Evolutionary conservation across 1,140 invertebrate species (phyloP).

Genomic region (Metaphire vulgaris): DNA sequence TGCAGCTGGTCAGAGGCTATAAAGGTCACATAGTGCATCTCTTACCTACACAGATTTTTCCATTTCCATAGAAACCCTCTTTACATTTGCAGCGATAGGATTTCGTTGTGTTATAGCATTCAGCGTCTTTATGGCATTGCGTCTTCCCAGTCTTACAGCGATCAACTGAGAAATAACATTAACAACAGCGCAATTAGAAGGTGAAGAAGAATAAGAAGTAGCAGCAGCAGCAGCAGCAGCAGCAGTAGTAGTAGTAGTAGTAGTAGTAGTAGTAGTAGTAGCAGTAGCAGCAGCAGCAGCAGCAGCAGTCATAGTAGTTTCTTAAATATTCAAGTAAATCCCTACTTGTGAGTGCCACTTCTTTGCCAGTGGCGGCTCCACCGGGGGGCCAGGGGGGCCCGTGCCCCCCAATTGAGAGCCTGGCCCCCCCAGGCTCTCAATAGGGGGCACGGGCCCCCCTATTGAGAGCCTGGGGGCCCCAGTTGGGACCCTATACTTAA

Average conservation of each 20-base stretch:
- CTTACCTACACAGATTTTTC: constrained; percentile 57
- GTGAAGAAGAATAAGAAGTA: not conserved
- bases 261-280: not conserved
- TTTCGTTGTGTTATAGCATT: constrained; percentile 39
- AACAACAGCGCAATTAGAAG: not conserved
- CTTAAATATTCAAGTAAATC: not conserved
- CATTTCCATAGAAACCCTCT: constrained; percentile 62
- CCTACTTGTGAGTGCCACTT: no score
- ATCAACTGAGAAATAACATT: constrained; percentile 26
- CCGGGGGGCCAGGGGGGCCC: no score
- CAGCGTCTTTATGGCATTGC: constrained; percentile 41
- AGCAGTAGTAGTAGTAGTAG: not conserved
- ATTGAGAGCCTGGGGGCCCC: no score
- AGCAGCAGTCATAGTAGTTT: not conserved
- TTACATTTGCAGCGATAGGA: constrained; percentile 45
- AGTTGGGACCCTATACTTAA: no score
- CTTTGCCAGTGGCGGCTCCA: no score
- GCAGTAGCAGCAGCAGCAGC: not conserved
- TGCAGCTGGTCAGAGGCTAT: no score
- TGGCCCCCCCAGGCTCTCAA: no score
- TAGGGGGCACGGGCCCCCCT: no score
- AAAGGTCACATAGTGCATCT: no score
- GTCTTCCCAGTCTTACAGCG: constrained; percentile 40
- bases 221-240: not conserved
- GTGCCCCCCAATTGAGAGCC: no score